Evolutionary conservation across 2,113 vertebrate species (phyloP), one percentile per base, ranked within the genome.

Genomic region (Scartelaos histophorus): DNA sequence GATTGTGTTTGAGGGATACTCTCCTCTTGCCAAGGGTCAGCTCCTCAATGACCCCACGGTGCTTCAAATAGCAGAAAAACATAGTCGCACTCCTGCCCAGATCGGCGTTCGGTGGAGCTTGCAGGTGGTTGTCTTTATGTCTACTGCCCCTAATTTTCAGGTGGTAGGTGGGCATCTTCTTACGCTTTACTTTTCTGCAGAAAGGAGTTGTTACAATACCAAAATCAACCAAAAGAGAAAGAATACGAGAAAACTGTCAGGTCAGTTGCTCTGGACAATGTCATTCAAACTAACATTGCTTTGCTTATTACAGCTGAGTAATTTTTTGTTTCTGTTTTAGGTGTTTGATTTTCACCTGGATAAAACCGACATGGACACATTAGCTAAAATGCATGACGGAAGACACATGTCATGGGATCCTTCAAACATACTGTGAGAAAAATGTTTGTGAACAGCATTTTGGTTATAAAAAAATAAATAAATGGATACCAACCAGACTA

Each of bases 321-420:
- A 35, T 17, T 5, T 34, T 25, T 19, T 38, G 61, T 38, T 64
- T 64, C 19, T 64, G 4, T 43, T 64, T 38, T 19, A 81, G 86
- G 86, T 86, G 66, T 84, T 90, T 66, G 77, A 25, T 7, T 87
- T 83, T 71, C 71, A 87, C 56, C 74, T 95, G 89, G 88, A 89
- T 22, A 91, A 93, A 70, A 82, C 68, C 0, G 94, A 95, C 80
- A 92, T 95, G 92, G 87, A 75, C 16, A 67, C 90, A 70, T 78
- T 95, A 80, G 90, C 89, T 24, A 70, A 78, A 70, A 72, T 96
- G 90, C 94, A 95, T 82, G 94, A 95, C 86, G 94, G 93, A 64
- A 92, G 94, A 81, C 95, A 90, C 22, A 88, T 95, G 75, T 85
- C 90, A 78, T 96, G 95, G 95, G 93, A 96, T 78, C 94, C 95